These are phyloP conservation scores for Syrrhaptes paradoxus DNA, from an alignment of 2,113 vertebrate genomes.

Conservation along the genomic window DNA sequence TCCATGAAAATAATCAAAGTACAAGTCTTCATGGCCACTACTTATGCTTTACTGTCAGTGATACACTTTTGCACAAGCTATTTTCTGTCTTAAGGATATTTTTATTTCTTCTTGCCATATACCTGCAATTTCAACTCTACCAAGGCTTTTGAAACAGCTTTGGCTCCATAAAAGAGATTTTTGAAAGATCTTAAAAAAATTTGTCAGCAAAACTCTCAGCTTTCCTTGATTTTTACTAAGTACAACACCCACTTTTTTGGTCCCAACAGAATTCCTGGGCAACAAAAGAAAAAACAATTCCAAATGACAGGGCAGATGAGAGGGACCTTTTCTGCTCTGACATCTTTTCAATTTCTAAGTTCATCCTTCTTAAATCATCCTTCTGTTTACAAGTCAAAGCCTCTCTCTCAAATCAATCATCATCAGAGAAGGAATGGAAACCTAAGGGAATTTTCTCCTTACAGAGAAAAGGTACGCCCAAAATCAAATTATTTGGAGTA, in stretches of 20 bases:
- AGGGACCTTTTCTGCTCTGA: neutral
- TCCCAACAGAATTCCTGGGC: neutral
- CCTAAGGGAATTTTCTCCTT: conserved; percentile 14
- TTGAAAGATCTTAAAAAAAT: neutral
- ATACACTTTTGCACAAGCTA: neutral
- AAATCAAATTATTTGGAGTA: neutral
- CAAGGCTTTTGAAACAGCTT: neutral
- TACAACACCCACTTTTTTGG: neutral
- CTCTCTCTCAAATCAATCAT: conserved; percentile 1
- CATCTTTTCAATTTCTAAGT: neutral
- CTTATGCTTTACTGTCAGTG: neutral
- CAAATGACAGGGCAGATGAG: neutral
- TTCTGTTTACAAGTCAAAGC: neutral
- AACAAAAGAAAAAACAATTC: neutral
- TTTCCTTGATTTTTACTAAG: neutral
- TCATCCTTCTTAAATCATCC: conserved; percentile 13
- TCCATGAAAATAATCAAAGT: neutral
- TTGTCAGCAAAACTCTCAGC: neutral
- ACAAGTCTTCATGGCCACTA: neutral
- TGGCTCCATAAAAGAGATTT: neutral
- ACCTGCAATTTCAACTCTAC: neutral
- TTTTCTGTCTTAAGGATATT: neutral
- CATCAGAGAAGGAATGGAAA: conserved; percentile 25
- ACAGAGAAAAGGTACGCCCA: conserved; percentile 2
- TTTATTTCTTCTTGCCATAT: neutral